phyloP scores from a whole-genome alignment of 2,797 vertebrate genomes.

The Diglossa cyanea region DNA sequence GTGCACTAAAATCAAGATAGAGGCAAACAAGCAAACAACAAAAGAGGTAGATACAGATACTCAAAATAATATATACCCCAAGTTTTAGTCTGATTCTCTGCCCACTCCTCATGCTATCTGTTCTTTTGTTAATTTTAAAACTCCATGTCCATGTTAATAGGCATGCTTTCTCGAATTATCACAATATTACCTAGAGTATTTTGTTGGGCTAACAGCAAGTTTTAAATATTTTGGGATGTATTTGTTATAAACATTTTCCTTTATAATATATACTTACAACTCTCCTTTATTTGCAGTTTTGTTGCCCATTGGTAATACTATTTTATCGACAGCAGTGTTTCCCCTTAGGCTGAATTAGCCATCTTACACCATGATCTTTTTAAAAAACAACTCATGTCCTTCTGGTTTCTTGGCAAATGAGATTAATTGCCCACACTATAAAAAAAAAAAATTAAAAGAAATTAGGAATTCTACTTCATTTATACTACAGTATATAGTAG shows the following conservation, averaged over 20 bases:
- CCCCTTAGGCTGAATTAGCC: background rate
- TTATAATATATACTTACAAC: background rate
- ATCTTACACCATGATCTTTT: background rate
- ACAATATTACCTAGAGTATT: background rate
- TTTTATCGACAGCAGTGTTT: background rate
- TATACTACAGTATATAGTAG: background rate
- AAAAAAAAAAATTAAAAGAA: background rate
- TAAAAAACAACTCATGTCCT: background rate
- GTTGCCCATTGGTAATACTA: background rate
- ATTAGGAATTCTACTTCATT: background rate
- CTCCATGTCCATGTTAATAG: background rate
- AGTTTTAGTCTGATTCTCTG: background rate
- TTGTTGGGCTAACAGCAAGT: background rate
- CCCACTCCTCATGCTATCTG: background rate
- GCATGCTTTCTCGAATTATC: background rate
- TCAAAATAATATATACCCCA: background rate
- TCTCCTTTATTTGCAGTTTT: background rate
- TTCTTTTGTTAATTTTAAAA: background rate
- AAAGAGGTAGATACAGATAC: background rate
- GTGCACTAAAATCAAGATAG: background rate
- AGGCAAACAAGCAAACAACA: background rate
- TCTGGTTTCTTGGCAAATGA: background rate
- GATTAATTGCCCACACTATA: background rate
- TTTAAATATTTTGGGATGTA: background rate
- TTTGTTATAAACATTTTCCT: background rate